Evolutionary conservation across 2,797 vertebrate genomes (phyloP), one percentile per base, ranked within the genome.

Genomic region (Triplophysa bombifrons): DNA sequence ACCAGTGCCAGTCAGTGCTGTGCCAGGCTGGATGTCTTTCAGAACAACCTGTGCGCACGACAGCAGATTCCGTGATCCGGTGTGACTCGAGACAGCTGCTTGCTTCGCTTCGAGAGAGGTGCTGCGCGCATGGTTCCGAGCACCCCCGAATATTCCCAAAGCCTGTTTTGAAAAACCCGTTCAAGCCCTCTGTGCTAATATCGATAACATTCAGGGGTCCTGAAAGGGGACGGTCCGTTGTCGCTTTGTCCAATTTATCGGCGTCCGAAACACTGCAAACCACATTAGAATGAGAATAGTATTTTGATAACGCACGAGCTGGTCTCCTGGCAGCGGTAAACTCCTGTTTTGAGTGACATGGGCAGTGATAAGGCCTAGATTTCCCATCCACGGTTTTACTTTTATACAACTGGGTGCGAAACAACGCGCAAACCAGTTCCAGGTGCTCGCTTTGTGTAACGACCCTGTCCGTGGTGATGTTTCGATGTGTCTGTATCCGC

Each of bases 141-240:
- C 66, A 58, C 80, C 71, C 68, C 58, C 82, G 69, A 44, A 75
- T 74, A 74, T 81, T 81, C 82, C 82, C 83, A 69, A 82, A 30
- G 76, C 68, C 56, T 68, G 78, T 69, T 58, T 84, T 84, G 84
- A 88, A 86, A 81, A 80, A 80, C 78, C 87, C 82, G 69, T 87
- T 89, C 81, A 83, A 89, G 80, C 82, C 86, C 86, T 84, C 73
- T 82, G 85, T 88, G 88, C 71, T 78, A 19, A 73, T 85, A 89
- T 92, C 90, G 85, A 93, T 93, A 91, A 88, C 84, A 87, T 83
- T 86, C 88, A 89, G 82, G 85, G 88, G 83, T 81, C 56, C 87
- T 78, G 88, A 88, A 88, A 84, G 75, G 87, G 82, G 87, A 89
- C 84, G 88, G 89, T 88, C 85, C 87, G 81, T 80, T 72, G 78